phyloP scores from a whole-genome alignment of 1,140 invertebrate genomes.

The Eubasilissa regina region DNA sequence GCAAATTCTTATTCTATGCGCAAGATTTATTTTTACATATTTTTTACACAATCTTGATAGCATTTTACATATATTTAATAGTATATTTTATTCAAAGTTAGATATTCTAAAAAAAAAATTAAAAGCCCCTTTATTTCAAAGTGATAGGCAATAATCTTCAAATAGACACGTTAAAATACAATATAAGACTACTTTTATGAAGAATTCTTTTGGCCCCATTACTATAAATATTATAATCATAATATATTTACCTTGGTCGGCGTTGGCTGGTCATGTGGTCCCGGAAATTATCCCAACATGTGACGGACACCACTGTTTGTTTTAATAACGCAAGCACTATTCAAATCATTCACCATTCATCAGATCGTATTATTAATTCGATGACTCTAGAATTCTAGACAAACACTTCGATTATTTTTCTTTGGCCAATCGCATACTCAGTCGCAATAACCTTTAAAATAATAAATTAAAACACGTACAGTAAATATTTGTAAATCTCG shows the following conservation, averaged over 20 bases:
- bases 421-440: slow-evolving; percentile 6
- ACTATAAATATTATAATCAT: too few relatives aligned
- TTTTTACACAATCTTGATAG: too few relatives aligned
- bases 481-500: slow-evolving; percentile 11
- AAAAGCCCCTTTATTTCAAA: too few relatives aligned
- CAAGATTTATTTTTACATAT: too few relatives aligned
- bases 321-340: slow-evolving; percentile 11
- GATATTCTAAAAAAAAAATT: too few relatives aligned
- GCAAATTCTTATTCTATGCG: too few relatives aligned
- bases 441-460: not conserved
- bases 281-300: slow-evolving; percentile 9
- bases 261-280: slow-evolving; percentile 36
- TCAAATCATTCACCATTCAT: slow-evolving; percentile 23
- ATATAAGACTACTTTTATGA: too few relatives aligned
- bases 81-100: too few relatives aligned
- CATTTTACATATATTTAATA: too few relatives aligned
- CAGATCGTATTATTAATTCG: slow-evolving; percentile 9
- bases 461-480: not conserved
- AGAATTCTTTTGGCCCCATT: too few relatives aligned
- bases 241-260: slow-evolving; percentile 12
- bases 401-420: slow-evolving; percentile 21
- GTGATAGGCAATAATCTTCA: too few relatives aligned
- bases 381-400: slow-evolving; percentile 1
- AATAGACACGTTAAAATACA: too few relatives aligned
- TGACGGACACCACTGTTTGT: slow-evolving; percentile 5